These are phyloP conservation scores for Cotesia vestalis DNA, from an alignment of 1,140 invertebrate species.

Conservation along the genomic window DNA sequence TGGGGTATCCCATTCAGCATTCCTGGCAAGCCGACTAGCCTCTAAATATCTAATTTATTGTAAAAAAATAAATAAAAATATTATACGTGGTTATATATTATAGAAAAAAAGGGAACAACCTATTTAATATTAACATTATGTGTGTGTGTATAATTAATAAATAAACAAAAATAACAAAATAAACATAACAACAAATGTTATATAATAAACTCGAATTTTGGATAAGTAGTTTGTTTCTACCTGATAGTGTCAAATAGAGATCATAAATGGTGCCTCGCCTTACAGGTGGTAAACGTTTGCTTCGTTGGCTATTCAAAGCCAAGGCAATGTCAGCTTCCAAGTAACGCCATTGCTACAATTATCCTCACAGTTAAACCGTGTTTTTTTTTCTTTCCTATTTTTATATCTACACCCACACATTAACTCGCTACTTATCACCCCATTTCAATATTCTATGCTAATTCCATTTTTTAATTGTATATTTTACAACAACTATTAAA, in stretches of 20 bases:
- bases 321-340: conserved; percentile 79
- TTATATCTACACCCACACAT: conserved; percentile 56
- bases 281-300: conserved; percentile 83
- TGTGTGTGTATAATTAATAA: conserved; percentile 16
- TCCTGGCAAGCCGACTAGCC: conserved; percentile 48
- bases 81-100: background rate
- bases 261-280: conserved; percentile 84
- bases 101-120: conserved; percentile 3
- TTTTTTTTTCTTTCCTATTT: conserved; percentile 45
- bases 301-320: conserved; percentile 76
- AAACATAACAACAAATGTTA: conserved; percentile 27
- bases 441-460: too few relatives aligned
- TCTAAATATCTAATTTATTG: conserved; percentile 39
- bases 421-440: background rate
- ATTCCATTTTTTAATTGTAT: too few relatives aligned
- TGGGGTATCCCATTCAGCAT: conserved; percentile 52
- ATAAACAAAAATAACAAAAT: conserved; percentile 28
- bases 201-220: conserved; percentile 46
- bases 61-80: conserved; percentile 42
- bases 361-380: conserved; percentile 59
- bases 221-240: conserved; percentile 67
- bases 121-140: background rate
- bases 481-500: too few relatives aligned
- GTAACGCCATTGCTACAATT: conserved; percentile 68
- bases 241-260: conserved; percentile 87